Evolutionary conservation across 2,113 vertebrate species (phyloP), one percentile per base, ranked within the genome.

Genomic region (Dicaeum eximium): DNA sequence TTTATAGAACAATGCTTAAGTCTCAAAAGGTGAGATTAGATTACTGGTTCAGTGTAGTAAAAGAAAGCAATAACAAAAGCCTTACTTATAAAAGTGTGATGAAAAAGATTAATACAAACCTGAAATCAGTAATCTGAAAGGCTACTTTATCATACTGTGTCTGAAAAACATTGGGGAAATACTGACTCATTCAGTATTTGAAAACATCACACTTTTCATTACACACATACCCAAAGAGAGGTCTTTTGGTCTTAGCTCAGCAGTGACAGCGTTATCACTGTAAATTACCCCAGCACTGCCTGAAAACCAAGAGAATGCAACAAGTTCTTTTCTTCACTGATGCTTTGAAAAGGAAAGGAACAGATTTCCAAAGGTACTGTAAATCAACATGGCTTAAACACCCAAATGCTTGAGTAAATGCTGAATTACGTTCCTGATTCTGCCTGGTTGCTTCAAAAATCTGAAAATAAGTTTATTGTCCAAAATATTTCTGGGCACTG

Each of bases 81-180:
- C 42, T 88, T 44, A 30, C 72, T 86, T 74, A 92, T 27, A 83
- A 86, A 89, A 71, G 74, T 65, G 83, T 44, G 90, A 93, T 92
- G 74, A 54, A 87, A 93, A 94, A 96, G 83, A 95, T 90, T 86
- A 96, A 94, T 71, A 85, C 53, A 89, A 88, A 64, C 80, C 70
- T 85, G 53, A 78, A 94, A 84, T 90, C 90, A 80, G 85, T 73
- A 92, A 93, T 71, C 84, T 95, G 80, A 80, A 91, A 93, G 85
- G 53, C 48, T 80, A 38, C 77, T 91, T 89, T 91, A 88, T 95
- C 83, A 92, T 5, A n/a, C n/a, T 23, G 56, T 65, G 65, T 44
- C 75, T 90, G 78, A 22, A 88, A 93, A 88, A 57, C 85, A 51
- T 61, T 24, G n/a, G 45, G 64, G 62, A 90, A 93, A 87, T 88